Base-by-base conservation (phyloP, 2,888 invertebrate species). In the Drosophila anomalata region DNA sequence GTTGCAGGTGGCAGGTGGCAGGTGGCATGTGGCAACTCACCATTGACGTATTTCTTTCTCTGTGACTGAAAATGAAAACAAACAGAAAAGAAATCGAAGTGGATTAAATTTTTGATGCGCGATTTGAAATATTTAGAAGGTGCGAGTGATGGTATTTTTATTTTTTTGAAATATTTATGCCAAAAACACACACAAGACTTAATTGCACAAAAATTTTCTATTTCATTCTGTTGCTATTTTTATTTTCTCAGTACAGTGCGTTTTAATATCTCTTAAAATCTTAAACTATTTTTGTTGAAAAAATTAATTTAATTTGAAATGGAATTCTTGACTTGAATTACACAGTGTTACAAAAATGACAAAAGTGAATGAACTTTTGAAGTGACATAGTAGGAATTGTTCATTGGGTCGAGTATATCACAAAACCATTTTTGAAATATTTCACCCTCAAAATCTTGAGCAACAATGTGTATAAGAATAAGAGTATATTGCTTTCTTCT, bases 21-120 rank as follows among this genome's bases (percentile, higher is more conserved):
- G 22, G 22, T 20, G 6, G 20, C 7, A 1, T 4, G 31, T 4
- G 31, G 20, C 46, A 44, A 88, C 90, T 90, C 77, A 90, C 90
- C 90, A 90, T 80, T 90, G 90, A 82, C 90, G 86, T 74, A 90
- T 90, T 88, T 90, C 90, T 83, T 90, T 90, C 78, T 90, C 90
- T 88, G 90, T 90, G 75, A 90, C 90, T 90, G 87, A 53, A 89
- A 89, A 47, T 46, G 59, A 29, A 41, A 48, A 50, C 41, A 51
- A 50, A 63, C 57, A 41, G 33, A 29, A 65, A 9, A 9, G 29
- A 26, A 41, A 48, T 54, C 54, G 24, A 54, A 65, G 54, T 65
- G 53, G 39, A 65, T 65, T 66, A 66, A 54, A 65, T 17, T 65
- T 65, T 65, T 24, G n/a, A 65, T 66, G 31, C 54, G 54, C 29